Conservation (phyloP, 2,113 vertebrate genomes). For the Turnix velox region DNA sequence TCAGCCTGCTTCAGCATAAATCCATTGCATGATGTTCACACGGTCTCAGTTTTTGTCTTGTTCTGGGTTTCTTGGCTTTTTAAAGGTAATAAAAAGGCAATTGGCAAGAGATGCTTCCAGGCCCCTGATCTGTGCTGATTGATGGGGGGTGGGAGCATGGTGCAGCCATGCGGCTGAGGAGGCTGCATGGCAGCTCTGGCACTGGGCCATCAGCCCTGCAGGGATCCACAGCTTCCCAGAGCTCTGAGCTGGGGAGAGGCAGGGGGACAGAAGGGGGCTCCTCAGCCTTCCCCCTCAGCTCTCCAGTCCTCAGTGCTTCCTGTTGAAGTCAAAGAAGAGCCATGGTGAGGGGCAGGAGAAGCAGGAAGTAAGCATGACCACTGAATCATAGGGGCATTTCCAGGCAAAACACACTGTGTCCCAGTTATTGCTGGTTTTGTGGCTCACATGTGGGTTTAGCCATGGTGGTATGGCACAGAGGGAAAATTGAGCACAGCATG, state of each 20-base stretch:
- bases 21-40: conserved; percentile 57
- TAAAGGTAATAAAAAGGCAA: conserved; percentile 63
- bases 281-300: neutral
- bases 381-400: neutral
- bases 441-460: neutral
- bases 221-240: neutral
- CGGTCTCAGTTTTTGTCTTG: conserved; percentile 51
- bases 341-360: neutral
- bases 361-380: rapidly evolving
- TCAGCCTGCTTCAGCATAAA: conserved; percentile 26
- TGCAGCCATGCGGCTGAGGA: neutral
- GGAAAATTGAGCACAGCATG: neutral
- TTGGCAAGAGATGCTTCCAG: conserved; percentile 55
- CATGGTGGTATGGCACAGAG: neutral
- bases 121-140: conserved; percentile 56
- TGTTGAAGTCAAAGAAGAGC: neutral
- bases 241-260: rapidly evolving
- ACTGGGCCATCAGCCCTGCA: neutral
- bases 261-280: neutral
- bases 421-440: neutral
- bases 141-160: conserved; percentile 20
- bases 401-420: neutral
- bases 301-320: rapidly evolving
- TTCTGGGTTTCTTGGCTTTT: conserved; percentile 57
- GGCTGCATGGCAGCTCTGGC: neutral